phyloP scores from a whole-genome alignment of 2,888 invertebrate species.

The Nemotelus pantherinus region DNA sequence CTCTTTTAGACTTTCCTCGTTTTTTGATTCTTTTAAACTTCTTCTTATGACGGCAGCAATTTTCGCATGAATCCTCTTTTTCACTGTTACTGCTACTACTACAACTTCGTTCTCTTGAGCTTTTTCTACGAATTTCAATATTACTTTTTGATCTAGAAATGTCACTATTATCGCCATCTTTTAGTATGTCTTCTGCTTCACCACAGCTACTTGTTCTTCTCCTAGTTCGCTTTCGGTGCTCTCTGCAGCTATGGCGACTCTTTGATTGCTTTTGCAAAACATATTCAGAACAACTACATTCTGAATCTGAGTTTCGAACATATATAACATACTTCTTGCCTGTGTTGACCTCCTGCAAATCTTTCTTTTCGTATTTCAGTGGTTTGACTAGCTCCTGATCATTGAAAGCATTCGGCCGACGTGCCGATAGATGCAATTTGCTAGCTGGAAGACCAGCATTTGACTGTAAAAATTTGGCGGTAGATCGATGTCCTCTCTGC shows the following conservation, averaged over 20 bases:
- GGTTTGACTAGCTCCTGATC: slow-evolving; percentile 62
- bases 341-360: slow-evolving; percentile 59
- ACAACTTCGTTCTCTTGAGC: slow-evolving; percentile 58
- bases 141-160: slow-evolving; percentile 65
- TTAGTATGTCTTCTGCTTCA: slow-evolving; percentile 47
- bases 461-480: slow-evolving; percentile 91
- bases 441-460: slow-evolving; percentile 87
- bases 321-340: slow-evolving; percentile 62
- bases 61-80: slow-evolving; percentile 67
- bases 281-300: slow-evolving; percentile 55
- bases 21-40: slow-evolving; percentile 60
- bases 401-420: slow-evolving; percentile 61
- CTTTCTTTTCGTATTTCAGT: slow-evolving; percentile 63
- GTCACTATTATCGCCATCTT: slow-evolving; percentile 57
- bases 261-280: slow-evolving; percentile 60
- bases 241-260: slow-evolving; percentile 58
- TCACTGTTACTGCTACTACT: slow-evolving; percentile 57
- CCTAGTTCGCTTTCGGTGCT: slow-evolving; percentile 59
- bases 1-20: slow-evolving; percentile 64
- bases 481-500: slow-evolving; percentile 85
- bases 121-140: slow-evolving; percentile 61
- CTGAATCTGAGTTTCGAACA: slow-evolving; percentile 57
- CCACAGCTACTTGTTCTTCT: slow-evolving; percentile 61
- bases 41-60: slow-evolving; percentile 63
- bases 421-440: slow-evolving; percentile 67